Base-by-base conservation (phyloP, 2,113 vertebrate genomes). In the Caloenas nicobarica region DNA sequence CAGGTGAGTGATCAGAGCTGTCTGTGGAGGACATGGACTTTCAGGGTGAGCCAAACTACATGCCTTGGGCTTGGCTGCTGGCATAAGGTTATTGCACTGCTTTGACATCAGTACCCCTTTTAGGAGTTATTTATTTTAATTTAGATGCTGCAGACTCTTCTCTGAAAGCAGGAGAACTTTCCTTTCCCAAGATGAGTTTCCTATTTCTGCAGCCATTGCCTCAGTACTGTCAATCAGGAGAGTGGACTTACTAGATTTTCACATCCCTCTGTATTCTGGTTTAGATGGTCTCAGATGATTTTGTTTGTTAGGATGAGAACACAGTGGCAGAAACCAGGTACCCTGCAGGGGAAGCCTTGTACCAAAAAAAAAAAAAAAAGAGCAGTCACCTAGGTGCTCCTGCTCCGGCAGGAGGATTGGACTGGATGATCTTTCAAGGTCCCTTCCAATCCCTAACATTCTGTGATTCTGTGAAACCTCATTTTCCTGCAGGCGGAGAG, bases 61-160 rank as follows among this genome's bases (percentile, higher is more conserved):
- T 22, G 5, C 6, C 6, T 19, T 64, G 38, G 54, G 1, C 23
- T 36, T 19, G 22, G 22, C 14, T 2, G 0, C 44, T 22, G 18
- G 15, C 66, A 23, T 15, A 46, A 84, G 14, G 23, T 15, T 46
- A 17, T 15, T 46, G 31, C 0, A 1, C 6, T 0, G 1, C 5
- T 17, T 73, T 61, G 16, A 34, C 9, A 21, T 2, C 1, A 0
- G 9, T 33, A 8, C 1, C 19, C 11, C 2, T 4, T 64, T 10
- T 29, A 40, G 28, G 18, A 53, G 26, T 6, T 24, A 6, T 36
- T 76, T 79, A 5, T 76, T 91, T 80, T 76, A 65, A 33, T 46
- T 53, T 5, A 1, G 19, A 57, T 5, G 3, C 19, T 29, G 3
- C 3, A 76, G 10, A 58, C 8, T 10, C 28, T 62, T 61, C n/a